A percentile compares a stretch with the other conserved stretches of the same genome.
Evolutionary conservation across 2,888 invertebrate species (phyloP).

Genomic region (Rhaphigaster nebulosa): DNA sequence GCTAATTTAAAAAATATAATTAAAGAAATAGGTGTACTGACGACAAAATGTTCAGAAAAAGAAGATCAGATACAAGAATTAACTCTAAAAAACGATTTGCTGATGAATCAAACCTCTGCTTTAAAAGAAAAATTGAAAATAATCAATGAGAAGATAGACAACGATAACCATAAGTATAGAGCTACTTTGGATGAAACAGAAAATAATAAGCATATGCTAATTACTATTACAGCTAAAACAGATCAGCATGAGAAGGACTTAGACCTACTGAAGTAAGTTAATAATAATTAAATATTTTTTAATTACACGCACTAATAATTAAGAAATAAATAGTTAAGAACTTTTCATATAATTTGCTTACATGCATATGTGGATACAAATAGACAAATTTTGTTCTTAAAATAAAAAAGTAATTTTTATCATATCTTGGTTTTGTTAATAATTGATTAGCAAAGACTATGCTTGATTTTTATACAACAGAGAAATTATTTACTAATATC

Average conservation of each 20-base stretch:
- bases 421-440: too few species aligned
- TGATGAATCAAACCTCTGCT: not conserved
- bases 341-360: not conserved
- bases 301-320: not conserved
- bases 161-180: not conserved
- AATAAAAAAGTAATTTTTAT: too few species aligned
- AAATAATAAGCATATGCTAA: not conserved
- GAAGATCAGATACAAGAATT: not conserved
- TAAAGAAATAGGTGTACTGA: not conserved
- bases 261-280: not conserved
- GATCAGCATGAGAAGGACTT: not conserved
- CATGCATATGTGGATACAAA: too few species aligned
- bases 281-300: not conserved
- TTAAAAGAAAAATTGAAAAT: conserved; percentile 9
- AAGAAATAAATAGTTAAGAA: not conserved
- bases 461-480: too few species aligned
- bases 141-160: conserved; percentile 28
- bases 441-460: too few species aligned
- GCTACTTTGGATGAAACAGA: conserved; percentile 14
- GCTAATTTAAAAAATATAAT: conserved; percentile 5
- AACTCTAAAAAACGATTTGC: not conserved
- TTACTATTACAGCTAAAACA: not conserved
- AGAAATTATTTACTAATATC: not conserved
- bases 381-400: too few species aligned
- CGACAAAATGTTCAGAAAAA: not conserved